Evolutionary conservation across 2,113 vertebrate genomes (phyloP).

Genomic region (Perca fluviatilis): DNA sequence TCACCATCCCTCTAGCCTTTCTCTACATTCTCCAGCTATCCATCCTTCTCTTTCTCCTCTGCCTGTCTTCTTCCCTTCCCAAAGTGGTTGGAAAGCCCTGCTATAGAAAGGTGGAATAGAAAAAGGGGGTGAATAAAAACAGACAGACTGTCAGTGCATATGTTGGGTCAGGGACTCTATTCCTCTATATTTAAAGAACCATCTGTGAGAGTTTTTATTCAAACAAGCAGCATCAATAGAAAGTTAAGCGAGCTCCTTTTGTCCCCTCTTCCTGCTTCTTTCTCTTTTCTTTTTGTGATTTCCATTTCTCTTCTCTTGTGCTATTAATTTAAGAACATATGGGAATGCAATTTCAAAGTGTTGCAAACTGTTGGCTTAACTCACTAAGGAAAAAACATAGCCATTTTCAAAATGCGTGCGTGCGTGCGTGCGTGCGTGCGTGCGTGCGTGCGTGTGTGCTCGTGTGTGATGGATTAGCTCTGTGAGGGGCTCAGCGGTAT

Average conservation of each 20-base stretch:
- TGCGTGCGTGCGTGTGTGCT: slow-evolving; percentile 38
- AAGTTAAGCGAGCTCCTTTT: slow-evolving; percentile 62
- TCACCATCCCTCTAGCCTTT: not conserved
- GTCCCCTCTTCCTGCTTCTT: slow-evolving; percentile 11
- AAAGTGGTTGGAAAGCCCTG: slow-evolving; percentile 55
- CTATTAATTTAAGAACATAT: slow-evolving; percentile 25
- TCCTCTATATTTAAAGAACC: slow-evolving; percentile 90
- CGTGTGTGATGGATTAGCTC: slow-evolving; percentile 76
- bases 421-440: slow-evolving; percentile 30
- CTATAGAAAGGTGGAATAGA: slow-evolving; percentile 53
- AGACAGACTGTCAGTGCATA: slow-evolving; percentile 78
- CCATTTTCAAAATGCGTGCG: slow-evolving; percentile 5
- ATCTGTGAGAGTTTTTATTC: slow-evolving; percentile 93
- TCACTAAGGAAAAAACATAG: not conserved
- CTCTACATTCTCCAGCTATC: slow-evolving; percentile 12
- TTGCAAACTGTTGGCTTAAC: not conserved
- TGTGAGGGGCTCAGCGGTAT: slow-evolving; percentile 76
- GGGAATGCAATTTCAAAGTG: not conserved
- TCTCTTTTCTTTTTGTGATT: not conserved
- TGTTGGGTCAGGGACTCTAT: slow-evolving; percentile 70
- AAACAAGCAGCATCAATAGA: slow-evolving; percentile 90
- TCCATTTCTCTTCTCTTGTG: not conserved
- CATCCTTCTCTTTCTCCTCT: slow-evolving; percentile 56
- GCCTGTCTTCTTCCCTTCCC: not conserved
- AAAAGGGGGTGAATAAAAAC: slow-evolving; percentile 54